Base-by-base conservation (phyloP, 2,113 vertebrate genomes). In the Uropsilus gracilis region DNA sequence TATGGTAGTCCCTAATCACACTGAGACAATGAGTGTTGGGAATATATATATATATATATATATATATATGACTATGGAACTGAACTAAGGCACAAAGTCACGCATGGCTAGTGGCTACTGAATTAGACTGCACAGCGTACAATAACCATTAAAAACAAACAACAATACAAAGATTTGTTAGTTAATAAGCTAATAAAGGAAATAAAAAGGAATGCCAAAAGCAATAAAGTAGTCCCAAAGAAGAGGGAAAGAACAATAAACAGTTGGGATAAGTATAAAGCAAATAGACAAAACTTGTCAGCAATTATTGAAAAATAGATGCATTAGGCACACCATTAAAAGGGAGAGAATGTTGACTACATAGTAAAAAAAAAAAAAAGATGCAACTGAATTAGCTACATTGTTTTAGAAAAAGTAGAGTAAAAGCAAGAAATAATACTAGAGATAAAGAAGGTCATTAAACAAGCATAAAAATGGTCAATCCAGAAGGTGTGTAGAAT, bases 261-360 rank as follows among this genome's bases (percentile, higher is more conserved):
- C 18, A 72, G 42, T 82, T 73, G 37, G 28, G 5, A 86, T 63
- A 82, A 61, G 24, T 10, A 72, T 26, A 91, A 86, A 89, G 8
- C 12, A 63, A 83, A 84, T 84, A n/a, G 85, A 68, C 30, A 13
- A 69, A 69, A 73, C 16, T 42, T 76, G 18, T 28, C n/a, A 48
- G 66, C 39, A n/a, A 20, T 69, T 73, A 48, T 55, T 86, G 77
- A 89, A 85, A 85, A 76, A 76, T 76, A 88, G 76, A 71, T 86
- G 46, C 37, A 81, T 73, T 39, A 82, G 28, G 77, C 20, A 66
- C 24, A 76, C 17, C 32, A 77, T 57, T 72, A 73, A 89, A 53
- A 66, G 57, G 18, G 53, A 91, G 26, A 73, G 28, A 73, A 63
- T 61, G 5, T 75, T 11, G 10, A 39, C 17, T 57, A 2, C 5